Evolutionary conservation across 1,140 invertebrate genomes (phyloP).

Genomic region (Zophobas atratus): DNA sequence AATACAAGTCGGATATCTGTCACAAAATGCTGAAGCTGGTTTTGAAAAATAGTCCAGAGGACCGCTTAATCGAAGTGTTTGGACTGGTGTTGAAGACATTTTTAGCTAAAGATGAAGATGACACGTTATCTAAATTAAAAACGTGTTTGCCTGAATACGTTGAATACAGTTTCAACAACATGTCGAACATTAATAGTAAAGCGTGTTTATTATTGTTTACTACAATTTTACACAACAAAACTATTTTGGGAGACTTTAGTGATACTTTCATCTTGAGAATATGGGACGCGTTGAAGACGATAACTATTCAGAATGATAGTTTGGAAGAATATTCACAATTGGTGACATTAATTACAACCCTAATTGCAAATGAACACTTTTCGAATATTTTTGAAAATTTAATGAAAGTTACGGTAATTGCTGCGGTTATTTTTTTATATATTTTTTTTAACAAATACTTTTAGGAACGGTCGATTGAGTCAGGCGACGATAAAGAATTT

Average conservation of each 20-base stretch:
- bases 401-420: constrained; percentile 55
- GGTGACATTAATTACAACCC: constrained; percentile 56
- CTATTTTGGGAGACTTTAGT: constrained; percentile 49
- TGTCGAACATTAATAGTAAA: constrained; percentile 43
- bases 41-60: neutral
- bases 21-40: constrained; percentile 2
- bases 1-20: constrained; percentile 9
- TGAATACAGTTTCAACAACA: constrained; percentile 48
- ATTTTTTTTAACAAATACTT: neutral
- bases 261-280: constrained; percentile 55
- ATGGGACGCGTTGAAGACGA: constrained; percentile 58
- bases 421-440: neutral
- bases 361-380: constrained; percentile 61
- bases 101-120: constrained; percentile 48
- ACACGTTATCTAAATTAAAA: constrained; percentile 42
- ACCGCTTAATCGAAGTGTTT: constrained; percentile 47
- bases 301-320: constrained; percentile 36
- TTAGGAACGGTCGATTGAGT: constrained; percentile 45
- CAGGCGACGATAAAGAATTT: constrained; percentile 44
- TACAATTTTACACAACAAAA: constrained; percentile 59
- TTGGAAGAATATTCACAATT: constrained; percentile 59
- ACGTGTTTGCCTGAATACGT: constrained; percentile 44
- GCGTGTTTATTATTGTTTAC: constrained; percentile 57
- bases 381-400: constrained; percentile 53
- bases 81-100: constrained; percentile 44